Conservation (phyloP, 2,113 vertebrate genomes). For the Pelecanus crispus region DNA sequence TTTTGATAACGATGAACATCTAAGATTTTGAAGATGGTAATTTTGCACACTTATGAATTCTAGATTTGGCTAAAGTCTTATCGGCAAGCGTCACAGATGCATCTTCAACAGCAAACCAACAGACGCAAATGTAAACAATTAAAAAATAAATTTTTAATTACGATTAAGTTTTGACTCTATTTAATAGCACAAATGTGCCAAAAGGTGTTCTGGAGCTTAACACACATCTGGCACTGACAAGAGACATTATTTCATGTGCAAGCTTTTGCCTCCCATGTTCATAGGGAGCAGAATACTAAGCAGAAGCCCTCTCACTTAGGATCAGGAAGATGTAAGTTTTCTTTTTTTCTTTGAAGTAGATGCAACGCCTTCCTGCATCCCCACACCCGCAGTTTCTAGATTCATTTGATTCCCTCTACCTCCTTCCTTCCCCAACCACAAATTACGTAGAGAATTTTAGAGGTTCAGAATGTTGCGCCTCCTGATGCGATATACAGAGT, state of each 20-base stretch:
- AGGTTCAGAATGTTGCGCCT: background rate
- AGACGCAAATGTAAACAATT: background rate
- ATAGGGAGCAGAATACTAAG: background rate
- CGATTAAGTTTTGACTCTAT: background rate
- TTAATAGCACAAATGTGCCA: background rate
- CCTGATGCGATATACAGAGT: background rate
- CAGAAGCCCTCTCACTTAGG: background rate
- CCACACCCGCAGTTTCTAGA: background rate
- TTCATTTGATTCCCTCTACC: background rate
- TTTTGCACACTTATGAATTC: background rate
- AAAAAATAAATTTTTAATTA: background rate
- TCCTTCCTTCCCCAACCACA: background rate
- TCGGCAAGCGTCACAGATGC: background rate
- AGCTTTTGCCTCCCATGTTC: background rate
- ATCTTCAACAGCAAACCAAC: background rate
- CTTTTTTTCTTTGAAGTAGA: background rate
- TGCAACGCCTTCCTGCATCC: background rate
- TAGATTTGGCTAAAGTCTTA: background rate
- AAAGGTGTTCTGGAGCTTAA: background rate
- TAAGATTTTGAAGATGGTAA: background rate
- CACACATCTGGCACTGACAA: background rate
- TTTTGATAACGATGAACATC: background rate
- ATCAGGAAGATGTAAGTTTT: background rate
- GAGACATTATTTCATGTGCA: accelerated
- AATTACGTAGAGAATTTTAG: background rate